phyloP scores from a whole-genome alignment of 2,113 vertebrate species.

The Brachypodius melanocephalos region DNA sequence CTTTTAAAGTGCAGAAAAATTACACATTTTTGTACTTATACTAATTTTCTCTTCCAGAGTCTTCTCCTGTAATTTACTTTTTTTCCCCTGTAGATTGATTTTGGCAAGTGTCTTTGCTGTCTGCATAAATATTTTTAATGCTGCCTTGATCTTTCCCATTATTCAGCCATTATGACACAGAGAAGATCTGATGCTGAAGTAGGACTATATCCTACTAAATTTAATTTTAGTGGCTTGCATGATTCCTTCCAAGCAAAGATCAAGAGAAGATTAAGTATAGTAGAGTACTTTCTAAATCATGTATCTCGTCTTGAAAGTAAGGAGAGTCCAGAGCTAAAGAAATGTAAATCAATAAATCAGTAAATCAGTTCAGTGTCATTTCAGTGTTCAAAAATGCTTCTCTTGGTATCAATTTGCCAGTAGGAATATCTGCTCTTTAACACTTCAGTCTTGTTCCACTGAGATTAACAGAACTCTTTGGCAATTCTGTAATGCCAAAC shows the following conservation, averaged over 20 bases:
- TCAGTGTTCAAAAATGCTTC: not conserved
- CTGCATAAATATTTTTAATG: not conserved
- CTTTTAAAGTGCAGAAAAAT: not conserved
- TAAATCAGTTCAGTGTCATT: not conserved
- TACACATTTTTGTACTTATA: not conserved
- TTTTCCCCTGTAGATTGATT: not conserved
- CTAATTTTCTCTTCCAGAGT: not conserved
- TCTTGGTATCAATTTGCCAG: not conserved
- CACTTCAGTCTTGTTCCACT: not conserved
- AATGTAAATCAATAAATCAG: not conserved
- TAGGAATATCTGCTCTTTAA: not conserved
- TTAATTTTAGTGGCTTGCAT: not conserved
- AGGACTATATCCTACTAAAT: not conserved
- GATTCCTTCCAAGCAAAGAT: not conserved
- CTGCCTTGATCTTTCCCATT: not conserved
- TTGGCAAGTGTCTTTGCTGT: not conserved
- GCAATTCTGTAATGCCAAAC: not conserved
- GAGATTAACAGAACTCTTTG: not conserved
- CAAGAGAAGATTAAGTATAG: not conserved
- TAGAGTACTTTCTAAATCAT: constrained; percentile 5
- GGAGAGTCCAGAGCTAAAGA: not conserved
- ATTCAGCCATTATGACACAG: not conserved
- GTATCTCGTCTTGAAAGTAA: not conserved
- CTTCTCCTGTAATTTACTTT: not conserved
- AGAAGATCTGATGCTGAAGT: not conserved